A percentile compares a stretch with the other conserved stretches of the same genome.
Evolutionary conservation across 2,888 invertebrate genomes (phyloP).

Genomic region (Drosophila atripex): DNA sequence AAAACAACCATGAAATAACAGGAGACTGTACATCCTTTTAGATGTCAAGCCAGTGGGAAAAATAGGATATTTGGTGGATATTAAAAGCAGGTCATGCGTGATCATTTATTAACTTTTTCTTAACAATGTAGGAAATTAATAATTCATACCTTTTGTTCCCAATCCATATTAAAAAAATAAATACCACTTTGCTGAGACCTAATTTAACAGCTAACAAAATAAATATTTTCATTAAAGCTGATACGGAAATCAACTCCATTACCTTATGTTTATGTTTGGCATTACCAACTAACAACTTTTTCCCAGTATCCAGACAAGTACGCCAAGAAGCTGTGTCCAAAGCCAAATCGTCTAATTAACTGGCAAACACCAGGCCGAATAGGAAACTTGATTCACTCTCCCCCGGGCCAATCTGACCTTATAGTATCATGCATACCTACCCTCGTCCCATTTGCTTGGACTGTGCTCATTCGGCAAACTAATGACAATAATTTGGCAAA

Average conservation of each 20-base stretch:
- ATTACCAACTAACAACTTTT: slow-evolving; percentile 59
- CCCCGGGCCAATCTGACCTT: slow-evolving; percentile 49
- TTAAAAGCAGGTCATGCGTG: slow-evolving; percentile 1
- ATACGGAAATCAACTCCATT: slow-evolving; percentile 45
- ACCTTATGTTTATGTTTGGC: slow-evolving; percentile 54
- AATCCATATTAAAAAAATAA: too few relatives aligned
- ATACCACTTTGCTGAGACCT: not conserved
- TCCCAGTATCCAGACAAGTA: slow-evolving; percentile 9
- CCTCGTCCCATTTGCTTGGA: slow-evolving; percentile 2
- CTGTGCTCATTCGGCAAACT: slow-evolving; percentile 58
- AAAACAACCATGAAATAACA: slow-evolving; percentile 67
- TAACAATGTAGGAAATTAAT: not conserved
- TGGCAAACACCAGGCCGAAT: slow-evolving; percentile 30
- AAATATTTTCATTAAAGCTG: slow-evolving; percentile 23
- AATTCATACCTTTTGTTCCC: not conserved
- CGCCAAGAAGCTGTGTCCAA: slow-evolving; percentile 15
- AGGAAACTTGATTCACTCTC: slow-evolving; percentile 25
- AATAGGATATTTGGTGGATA: slow-evolving; percentile 50
- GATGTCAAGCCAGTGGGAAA: slow-evolving; percentile 32
- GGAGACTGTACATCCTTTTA: slow-evolving; percentile 32
- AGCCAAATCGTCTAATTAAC: slow-evolving; percentile 71
- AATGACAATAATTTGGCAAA: slow-evolving; percentile 77
- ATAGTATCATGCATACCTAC: slow-evolving; percentile 32
- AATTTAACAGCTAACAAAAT: too few relatives aligned
- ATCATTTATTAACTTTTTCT: not conserved